Percentiles rank a stretch among this genome's conserved stretches.
These are phyloP conservation scores for Penaeus monodon DNA, from an alignment of 2,888 invertebrate genomes.

Conservation along the genomic window DNA sequence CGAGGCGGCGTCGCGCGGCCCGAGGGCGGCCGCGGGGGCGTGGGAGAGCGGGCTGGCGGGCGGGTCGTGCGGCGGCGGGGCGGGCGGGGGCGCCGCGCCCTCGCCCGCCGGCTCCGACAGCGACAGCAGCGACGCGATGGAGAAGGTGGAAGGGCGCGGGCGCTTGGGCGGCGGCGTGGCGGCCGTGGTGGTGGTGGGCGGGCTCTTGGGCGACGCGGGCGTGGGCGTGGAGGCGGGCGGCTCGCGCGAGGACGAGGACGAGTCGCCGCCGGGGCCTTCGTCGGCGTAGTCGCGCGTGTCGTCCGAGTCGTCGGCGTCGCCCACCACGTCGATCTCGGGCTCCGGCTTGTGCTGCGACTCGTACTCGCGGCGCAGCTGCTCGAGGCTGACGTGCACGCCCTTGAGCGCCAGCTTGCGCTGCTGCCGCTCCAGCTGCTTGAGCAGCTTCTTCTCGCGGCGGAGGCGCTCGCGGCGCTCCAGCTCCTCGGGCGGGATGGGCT, in stretches of 20 bases:
- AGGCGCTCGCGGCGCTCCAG: slow-evolving; percentile 63
- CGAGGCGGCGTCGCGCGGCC: slow-evolving; percentile 11
- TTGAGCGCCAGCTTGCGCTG: slow-evolving; percentile 92
- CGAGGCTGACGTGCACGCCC: slow-evolving; percentile 89
- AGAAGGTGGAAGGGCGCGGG: slow-evolving; percentile 61
- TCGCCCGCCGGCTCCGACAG: slow-evolving; percentile 39
- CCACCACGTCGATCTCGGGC: slow-evolving; percentile 28
- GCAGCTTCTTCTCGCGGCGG: slow-evolving; percentile 74
- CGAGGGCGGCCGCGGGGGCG: slow-evolving; percentile 17
- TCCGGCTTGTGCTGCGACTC: slow-evolving; percentile 77
- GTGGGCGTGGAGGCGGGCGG: slow-evolving; percentile 40
- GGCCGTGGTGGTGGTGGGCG: slow-evolving; percentile 3
- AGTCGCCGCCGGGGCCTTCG: slow-evolving; percentile 5
- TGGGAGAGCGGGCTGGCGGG: neutral
- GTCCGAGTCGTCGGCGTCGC: no score
- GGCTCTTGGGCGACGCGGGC: slow-evolving; percentile 41
- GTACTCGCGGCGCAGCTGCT: slow-evolving; percentile 87
- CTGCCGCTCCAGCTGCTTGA: slow-evolving; percentile 91
- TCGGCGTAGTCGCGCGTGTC: slow-evolving; percentile 36
- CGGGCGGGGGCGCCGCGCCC: neutral
- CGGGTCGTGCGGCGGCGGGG: neutral
- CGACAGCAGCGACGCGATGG: slow-evolving; percentile 61
- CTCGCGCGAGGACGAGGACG: slow-evolving; percentile 36
- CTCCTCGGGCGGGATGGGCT: slow-evolving; percentile 86
- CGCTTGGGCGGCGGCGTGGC: slow-evolving; percentile 62